Conservation (phyloP, 2,888 invertebrate species). For the Helobdella robusta region DNA sequence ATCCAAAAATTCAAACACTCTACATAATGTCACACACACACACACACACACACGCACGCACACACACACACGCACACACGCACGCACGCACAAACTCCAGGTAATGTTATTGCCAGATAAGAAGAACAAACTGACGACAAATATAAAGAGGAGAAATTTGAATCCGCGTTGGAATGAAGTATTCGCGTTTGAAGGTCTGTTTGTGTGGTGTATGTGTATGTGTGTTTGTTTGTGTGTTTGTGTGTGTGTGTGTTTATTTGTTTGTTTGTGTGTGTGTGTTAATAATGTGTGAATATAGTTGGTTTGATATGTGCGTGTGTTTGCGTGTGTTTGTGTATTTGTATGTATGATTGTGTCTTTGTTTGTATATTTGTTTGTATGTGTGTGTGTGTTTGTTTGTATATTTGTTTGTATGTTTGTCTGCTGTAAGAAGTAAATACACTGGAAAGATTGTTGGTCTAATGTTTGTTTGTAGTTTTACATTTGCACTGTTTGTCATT, state of each 20-base stretch:
- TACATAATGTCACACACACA: too few relatives aligned
- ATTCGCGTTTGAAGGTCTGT: constrained; percentile 51
- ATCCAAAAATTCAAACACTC: background rate
- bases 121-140: constrained; percentile 44
- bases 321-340: background rate
- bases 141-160: constrained; percentile 47
- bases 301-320: background rate
- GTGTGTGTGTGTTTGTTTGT: constrained; percentile 2
- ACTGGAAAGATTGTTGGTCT: too few relatives aligned
- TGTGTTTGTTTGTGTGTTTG: too few relatives aligned
- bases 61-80: too few relatives aligned
- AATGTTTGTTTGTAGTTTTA: too few relatives aligned
- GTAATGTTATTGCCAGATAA: constrained; percentile 47
- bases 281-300: background rate
- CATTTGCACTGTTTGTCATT: too few relatives aligned
- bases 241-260: too few relatives aligned
- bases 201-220: too few relatives aligned
- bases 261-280: too few relatives aligned
- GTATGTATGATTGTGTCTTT: background rate
- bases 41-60: too few relatives aligned
- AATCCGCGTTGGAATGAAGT: constrained; percentile 49
- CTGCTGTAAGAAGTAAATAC: too few relatives aligned
- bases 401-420: background rate
- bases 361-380: background rate
- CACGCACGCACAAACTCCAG: too few relatives aligned